Evolutionary conservation across 2,113 vertebrate species (phyloP).

Genomic region (Micronycteris hirsuta): DNA sequence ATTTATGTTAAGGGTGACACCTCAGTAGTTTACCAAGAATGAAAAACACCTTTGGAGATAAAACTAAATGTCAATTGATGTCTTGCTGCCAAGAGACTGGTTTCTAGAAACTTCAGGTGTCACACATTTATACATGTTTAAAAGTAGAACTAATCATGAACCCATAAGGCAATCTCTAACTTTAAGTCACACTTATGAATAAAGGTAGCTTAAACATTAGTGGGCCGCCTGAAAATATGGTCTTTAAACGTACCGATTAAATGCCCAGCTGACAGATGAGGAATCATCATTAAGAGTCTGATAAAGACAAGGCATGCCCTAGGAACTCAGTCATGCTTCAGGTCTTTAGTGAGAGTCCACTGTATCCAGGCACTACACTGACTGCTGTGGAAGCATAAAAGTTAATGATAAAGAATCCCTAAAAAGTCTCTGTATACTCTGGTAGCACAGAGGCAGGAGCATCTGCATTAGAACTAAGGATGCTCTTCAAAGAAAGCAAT

Average conservation of each 20-base stretch:
- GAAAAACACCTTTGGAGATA: slow-evolving; percentile 11
- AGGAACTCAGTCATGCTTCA: not conserved
- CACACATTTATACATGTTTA: not conserved
- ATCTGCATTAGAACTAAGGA: not conserved
- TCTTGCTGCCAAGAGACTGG: not conserved
- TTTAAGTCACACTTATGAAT: not conserved
- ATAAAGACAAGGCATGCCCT: not conserved
- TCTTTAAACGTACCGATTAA: slow-evolving; percentile 6
- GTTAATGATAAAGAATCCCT: not conserved
- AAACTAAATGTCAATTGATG: slow-evolving; percentile 22
- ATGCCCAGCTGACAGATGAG: not conserved
- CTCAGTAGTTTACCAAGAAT: not conserved
- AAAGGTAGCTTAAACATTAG: not conserved
- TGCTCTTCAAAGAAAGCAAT: not conserved
- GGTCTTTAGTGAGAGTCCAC: not conserved
- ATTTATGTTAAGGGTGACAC: not conserved
- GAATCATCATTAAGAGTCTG: not conserved
- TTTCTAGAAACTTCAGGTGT: not conserved
- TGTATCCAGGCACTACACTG: not conserved
- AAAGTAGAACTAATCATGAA: slow-evolving; percentile 18
- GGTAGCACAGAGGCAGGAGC: not conserved
- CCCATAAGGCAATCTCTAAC: not conserved
- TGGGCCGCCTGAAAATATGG: not conserved
- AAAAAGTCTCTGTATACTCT: not conserved
- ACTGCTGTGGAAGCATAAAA: not conserved